Percentiles rank a stretch among this genome's conserved stretches.
Evolutionary conservation across 2,113 vertebrate species (phyloP).

Genomic region (Macaca fascicularis): DNA sequence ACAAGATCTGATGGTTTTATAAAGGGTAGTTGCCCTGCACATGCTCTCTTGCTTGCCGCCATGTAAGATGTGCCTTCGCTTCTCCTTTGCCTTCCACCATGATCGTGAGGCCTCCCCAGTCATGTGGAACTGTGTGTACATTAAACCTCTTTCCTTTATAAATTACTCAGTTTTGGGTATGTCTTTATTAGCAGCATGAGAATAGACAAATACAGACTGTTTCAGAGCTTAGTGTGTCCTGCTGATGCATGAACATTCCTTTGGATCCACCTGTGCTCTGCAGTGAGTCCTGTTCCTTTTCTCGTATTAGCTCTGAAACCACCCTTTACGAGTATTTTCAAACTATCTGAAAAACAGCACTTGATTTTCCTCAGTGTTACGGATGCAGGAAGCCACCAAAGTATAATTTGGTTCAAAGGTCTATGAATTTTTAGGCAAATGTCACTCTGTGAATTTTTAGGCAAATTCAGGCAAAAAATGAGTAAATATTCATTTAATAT

Average conservation of each 20-base stretch:
- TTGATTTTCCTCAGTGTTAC: neutral
- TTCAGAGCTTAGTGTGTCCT: neutral
- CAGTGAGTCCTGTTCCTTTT: neutral
- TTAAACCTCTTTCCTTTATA: too few species aligned
- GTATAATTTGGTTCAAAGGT: constrained; percentile 16
- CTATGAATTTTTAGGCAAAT: constrained; percentile 49
- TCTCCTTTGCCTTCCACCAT: too few species aligned
- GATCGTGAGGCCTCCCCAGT: too few species aligned
- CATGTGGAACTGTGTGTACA: too few species aligned
- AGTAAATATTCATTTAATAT: constrained; percentile 20
- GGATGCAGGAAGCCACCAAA: neutral
- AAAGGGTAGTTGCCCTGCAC: too few species aligned
- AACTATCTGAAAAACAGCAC: neutral
- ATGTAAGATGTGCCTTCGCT: too few species aligned
- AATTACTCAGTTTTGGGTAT: too few species aligned
- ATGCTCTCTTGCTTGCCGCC: too few species aligned
- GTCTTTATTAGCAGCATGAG: too few species aligned
- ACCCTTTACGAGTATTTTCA: neutral
- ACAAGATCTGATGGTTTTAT: too few species aligned
- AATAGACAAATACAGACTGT: too few species aligned
- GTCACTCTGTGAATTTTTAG: constrained; percentile 35
- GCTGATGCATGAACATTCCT: neutral
- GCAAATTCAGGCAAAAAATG: constrained; percentile 41
- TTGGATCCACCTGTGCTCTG: neutral
- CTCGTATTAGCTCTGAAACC: neutral